phyloP scores from a whole-genome alignment of 2,888 invertebrate species.

The Hypselothyrea guttata region DNA sequence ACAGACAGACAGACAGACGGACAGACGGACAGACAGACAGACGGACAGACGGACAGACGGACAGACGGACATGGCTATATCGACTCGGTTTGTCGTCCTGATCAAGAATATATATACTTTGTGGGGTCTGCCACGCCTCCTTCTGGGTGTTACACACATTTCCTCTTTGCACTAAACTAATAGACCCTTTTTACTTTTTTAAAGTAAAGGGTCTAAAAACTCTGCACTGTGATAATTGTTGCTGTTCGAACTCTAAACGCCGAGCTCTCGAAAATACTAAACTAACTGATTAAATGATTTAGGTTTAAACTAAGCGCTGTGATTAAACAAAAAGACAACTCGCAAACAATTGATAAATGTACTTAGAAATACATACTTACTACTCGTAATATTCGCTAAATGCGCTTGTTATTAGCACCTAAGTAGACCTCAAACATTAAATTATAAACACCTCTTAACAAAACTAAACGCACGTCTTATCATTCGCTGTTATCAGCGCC shows the following conservation, averaged over 20 bases:
- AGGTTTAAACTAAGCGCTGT: constrained; percentile 60
- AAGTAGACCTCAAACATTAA: constrained; percentile 66
- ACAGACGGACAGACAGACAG: no score
- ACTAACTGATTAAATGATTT: constrained; percentile 31
- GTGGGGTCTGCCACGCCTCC: no score
- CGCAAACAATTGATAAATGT: constrained; percentile 20
- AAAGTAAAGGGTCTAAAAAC: no score
- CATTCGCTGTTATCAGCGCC: constrained; percentile 9
- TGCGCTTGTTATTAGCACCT: constrained; percentile 55
- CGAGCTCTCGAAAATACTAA: constrained; percentile 3
- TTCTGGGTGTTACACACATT: no score
- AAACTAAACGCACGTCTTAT: background rate
- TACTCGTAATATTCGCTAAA: constrained; percentile 2
- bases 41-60: no score
- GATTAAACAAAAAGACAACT: constrained; percentile 55
- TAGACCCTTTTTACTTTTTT: no score
- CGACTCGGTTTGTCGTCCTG: no score
- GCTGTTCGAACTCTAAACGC: constrained; percentile 32
- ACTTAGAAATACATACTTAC: no score
- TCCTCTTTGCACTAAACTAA: no score
- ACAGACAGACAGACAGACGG: no score
- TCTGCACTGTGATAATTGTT: constrained; percentile 71
- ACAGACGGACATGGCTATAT: no score
- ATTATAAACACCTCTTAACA: constrained; percentile 44
- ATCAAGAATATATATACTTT: no score